Evolutionary conservation across 37 sponge, comb jelly and placozoan species (phyloP), one percentile per base, ranked within the genome.

Genomic region (Agelas oroides): DNA sequence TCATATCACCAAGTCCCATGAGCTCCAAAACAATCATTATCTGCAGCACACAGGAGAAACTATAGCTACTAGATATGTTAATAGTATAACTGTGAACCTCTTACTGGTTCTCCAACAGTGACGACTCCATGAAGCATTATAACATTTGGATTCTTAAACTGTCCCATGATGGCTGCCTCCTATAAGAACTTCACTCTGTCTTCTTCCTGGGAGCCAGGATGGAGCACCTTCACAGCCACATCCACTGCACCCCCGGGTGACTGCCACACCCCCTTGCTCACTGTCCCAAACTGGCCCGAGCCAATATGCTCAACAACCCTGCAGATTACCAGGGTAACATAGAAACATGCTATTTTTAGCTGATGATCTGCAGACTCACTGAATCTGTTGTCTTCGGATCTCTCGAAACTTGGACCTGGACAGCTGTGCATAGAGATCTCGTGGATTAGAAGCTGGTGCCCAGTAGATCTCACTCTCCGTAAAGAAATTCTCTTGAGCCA

Each of bases 141-240:
- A 55, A 88, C 83, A 81, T 88, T 88, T 27, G 57, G 65, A 55
- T 88, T 82, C 14, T 56, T 30, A 62, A 88, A 88, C 77, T 88
- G 88, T 21, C 88, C 88, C 82, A 82, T 88, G 88, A 88, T 80
- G 73, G 88, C 88, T 59, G 88, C 88, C 58, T 88, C 88, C 61
- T 81, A 75, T 33, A 88, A 76, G 68, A 88, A 80, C 70, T 75
- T 88, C 28, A 88, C 75, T 37, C 39, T 81, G n/a, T 80, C 75
- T 15, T 28, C 68, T 0, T 35, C 60, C 5, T 63, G 30, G 21
- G 67, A 24, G 5, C 33, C 62, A n/a, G 30, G 2, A 15, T 73
- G 67, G 15, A 88, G 88, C 14, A 36, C 46, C 82, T 88, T 88
- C 18, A 81, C 59, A 25, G 88, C 88, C 65, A 88, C 75, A 0